Evolutionary conservation across 2,888 invertebrate species (phyloP).

Genomic region (Macrosiphum euphorbiae): DNA sequence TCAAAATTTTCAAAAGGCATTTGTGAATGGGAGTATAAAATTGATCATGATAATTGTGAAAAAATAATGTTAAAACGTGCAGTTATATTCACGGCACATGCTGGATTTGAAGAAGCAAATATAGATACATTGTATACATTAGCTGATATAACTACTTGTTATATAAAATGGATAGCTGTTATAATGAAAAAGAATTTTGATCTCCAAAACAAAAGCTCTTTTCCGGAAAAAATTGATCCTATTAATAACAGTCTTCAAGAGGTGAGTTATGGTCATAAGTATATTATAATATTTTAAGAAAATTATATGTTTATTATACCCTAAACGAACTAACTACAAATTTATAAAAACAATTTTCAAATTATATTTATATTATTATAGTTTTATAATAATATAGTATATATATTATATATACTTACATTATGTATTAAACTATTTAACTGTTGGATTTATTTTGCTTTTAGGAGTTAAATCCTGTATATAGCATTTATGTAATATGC

Average conservation of each 20-base stretch:
- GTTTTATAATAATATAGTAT: no score
- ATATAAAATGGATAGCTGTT: conserved; percentile 44
- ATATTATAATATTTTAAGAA: neutral
- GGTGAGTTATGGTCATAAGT: conserved; percentile 36
- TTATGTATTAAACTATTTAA: no score
- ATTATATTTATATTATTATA: neutral
- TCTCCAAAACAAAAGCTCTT: conserved; percentile 3
- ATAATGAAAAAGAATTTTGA: conserved; percentile 54
- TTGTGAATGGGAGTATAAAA: conserved; percentile 35
- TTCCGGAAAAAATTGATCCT: neutral
- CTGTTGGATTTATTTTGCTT: no score
- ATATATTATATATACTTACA: no score
- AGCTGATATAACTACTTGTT: conserved; percentile 31
- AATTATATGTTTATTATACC: neutral
- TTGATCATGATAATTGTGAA: conserved; percentile 39
- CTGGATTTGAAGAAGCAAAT: conserved; percentile 44
- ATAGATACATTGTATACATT: conserved; percentile 40
- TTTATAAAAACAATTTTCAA: neutral
- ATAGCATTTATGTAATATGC: neutral
- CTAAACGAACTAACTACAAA: neutral
- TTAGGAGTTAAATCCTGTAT: neutral
- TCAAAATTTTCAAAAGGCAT: conserved; percentile 4
- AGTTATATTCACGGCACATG: conserved; percentile 34
- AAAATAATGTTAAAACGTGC: conserved; percentile 58
- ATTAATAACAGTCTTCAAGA: conserved; percentile 26